Percentiles rank a stretch among this genome's conserved stretches.
phyloP scores from a whole-genome alignment of 2,797 vertebrate genomes.

The Pampus argenteus region DNA sequence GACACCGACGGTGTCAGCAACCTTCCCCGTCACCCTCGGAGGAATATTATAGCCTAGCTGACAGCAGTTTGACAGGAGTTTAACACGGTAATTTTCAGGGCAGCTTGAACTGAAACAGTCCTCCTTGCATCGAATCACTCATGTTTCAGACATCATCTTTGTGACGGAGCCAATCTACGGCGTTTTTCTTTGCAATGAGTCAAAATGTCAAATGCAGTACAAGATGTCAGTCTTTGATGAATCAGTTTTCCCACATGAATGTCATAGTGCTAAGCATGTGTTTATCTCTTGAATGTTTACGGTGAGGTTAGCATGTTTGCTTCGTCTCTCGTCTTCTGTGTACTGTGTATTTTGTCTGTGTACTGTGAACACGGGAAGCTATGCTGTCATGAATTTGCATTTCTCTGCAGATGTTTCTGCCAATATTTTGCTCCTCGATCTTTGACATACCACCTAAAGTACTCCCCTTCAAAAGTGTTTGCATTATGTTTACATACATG shows the following conservation, averaged over 20 bases:
- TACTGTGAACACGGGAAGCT: background rate
- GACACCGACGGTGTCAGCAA: slow-evolving; percentile 6
- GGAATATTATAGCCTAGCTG: slow-evolving; percentile 13
- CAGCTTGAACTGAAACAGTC: slow-evolving; percentile 10
- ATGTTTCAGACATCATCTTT: slow-evolving; percentile 29
- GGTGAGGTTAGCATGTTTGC: slow-evolving; percentile 46
- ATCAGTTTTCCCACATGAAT: slow-evolving; percentile 10
- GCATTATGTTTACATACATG: slow-evolving; percentile 1
- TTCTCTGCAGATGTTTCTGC: slow-evolving; percentile 18
- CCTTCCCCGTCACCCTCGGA: slow-evolving; percentile 27
- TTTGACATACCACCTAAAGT: slow-evolving; percentile 15
- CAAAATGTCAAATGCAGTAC: background rate
- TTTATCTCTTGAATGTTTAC: slow-evolving; percentile 54
- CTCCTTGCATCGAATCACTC: background rate
- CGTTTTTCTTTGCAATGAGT: slow-evolving; percentile 10
- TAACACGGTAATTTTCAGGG: slow-evolving; percentile 31
- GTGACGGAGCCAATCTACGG: slow-evolving; percentile 17
- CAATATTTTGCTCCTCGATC: slow-evolving; percentile 35
- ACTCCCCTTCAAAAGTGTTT: slow-evolving; percentile 1
- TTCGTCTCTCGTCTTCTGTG: slow-evolving; percentile 36
- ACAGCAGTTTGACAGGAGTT: slow-evolving; percentile 40
- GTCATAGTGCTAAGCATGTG: background rate
- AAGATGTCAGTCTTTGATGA: slow-evolving; percentile 17
- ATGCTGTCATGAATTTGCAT: background rate
- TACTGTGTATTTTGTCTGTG: slow-evolving; percentile 39